Evolutionary conservation across 2,888 invertebrate species (phyloP), one percentile per base, ranked within the genome.

Genomic region (Acanthosepion esculentum): DNA sequence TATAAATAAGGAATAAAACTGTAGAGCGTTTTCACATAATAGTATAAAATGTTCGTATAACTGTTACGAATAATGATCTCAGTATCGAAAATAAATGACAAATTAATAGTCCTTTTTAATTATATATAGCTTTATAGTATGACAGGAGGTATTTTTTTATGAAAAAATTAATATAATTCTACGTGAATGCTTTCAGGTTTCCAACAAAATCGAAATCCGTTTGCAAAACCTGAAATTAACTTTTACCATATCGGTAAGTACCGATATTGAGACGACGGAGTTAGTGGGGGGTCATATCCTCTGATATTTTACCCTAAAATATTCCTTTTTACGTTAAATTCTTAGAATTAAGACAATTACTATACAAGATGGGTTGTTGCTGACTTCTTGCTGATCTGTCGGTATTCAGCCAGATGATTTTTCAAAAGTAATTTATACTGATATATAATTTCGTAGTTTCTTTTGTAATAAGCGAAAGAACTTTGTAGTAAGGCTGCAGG

Each of bases 291-390:
- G 1, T 4, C 12, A 5, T 33, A 33, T n/a, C 0, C 5, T n/a
- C 23, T n/a, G 15, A 78, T 41, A 4, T n/a, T 78, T 78, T 5
- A 2, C n/a, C 78, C 78, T n/a, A 78, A n/a, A 78, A n/a, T 78
- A 12, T 78, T 78, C 78, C 78, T 78, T 78, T 78, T 3, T 78
- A 78, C n/a, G n/a, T n/a, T 33, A 78, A 33, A n/a, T 78, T n/a
- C 33, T 78, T 0, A 26, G 8, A 8, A 23, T 29, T 3, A 10
- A 78, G 15, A 10, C 3, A n/a, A 10, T 3, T 5, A n/a, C 18
- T 33, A n/a, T 0, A n/a, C n/a, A 7, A 33, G 4, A n/a, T 4
- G 78, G 0, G 18, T 5, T 1, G 6, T 15, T n/a, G 0, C 15
- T 78, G 8, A n/a, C 18, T 78, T 3, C 10, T 33, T n/a, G 1